Percentiles rank a stretch among this genome's conserved stretches.
Conservation (phyloP, 2,888 invertebrate genomes). For the Schizotus pectinicornis region DNA sequence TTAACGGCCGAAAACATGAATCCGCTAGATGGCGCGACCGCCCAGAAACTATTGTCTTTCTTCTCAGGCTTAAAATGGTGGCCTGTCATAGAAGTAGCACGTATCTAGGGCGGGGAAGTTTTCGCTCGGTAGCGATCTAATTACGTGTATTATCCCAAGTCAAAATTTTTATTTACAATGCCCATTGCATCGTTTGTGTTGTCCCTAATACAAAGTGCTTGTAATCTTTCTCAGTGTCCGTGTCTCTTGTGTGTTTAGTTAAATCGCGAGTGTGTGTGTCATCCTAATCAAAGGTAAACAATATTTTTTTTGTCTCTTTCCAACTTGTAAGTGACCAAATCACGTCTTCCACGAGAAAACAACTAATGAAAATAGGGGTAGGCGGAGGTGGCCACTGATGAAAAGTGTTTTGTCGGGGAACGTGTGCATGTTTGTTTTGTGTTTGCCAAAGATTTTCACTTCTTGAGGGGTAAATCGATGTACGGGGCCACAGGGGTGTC, state of each 20-base stretch:
- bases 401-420: constrained; percentile 11
- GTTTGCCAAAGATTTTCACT: constrained; percentile 28
- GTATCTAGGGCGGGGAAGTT: constrained; percentile 59
- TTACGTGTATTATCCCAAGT: constrained; percentile 37
- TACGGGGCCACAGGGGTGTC: constrained; percentile 38
- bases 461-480: constrained; percentile 49
- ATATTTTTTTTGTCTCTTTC: constrained; percentile 50
- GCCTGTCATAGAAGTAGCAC: constrained; percentile 55
- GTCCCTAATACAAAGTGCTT: constrained; percentile 26
- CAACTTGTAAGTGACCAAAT: constrained; percentile 30
- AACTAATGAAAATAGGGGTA: constrained; percentile 5
- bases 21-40: constrained; percentile 24
- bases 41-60: constrained; percentile 13
- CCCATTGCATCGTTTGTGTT: constrained; percentile 14
- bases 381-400: constrained; percentile 6
- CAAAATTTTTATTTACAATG: constrained; percentile 24
- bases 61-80: constrained; percentile 52
- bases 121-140: constrained; percentile 45
- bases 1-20: too few relatives aligned
- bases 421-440: constrained; percentile 26
- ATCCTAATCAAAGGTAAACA: constrained; percentile 57
- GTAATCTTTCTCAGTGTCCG: constrained; percentile 18
- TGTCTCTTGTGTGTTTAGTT: constrained; percentile 23
- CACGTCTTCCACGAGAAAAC: constrained; percentile 14
- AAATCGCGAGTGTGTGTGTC: constrained; percentile 35